phyloP scores from a whole-genome alignment of 2,113 vertebrate genomes.

The Thalassoma bifasciatum region DNA sequence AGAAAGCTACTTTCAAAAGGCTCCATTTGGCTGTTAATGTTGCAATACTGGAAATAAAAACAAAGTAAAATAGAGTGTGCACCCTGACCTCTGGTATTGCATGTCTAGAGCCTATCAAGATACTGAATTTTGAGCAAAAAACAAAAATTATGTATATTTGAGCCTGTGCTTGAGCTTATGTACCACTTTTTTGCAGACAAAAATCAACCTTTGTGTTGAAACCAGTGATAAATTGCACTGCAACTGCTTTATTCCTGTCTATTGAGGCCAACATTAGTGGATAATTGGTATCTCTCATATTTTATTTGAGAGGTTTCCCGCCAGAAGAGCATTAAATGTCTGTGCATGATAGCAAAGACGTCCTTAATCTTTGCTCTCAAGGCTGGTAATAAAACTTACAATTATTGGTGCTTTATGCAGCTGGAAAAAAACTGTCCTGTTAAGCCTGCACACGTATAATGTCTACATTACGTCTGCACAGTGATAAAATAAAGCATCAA shows the following conservation, averaged over 20 bases:
- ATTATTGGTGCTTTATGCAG: not conserved
- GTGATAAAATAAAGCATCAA: not conserved
- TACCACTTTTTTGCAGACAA: not conserved
- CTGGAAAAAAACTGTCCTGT: not conserved
- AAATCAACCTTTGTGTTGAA: not conserved
- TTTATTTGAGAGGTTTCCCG: not conserved
- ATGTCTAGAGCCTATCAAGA: not conserved
- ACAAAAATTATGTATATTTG: no score
- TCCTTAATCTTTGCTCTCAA: not conserved
- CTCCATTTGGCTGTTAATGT: not conserved
- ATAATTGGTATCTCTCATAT: not conserved
- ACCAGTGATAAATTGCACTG: not conserved
- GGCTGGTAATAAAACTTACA: not conserved
- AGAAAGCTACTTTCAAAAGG: constrained; percentile 10
- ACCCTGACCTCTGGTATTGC: not conserved
- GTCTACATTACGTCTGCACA: not conserved
- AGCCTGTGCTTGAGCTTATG: no score
- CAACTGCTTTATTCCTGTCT: not conserved
- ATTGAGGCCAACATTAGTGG: not conserved
- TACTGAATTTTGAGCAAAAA: no score
- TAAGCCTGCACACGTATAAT: not conserved
- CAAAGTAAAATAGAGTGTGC: no score
- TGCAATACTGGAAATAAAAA: no score
- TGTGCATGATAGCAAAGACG: not conserved
- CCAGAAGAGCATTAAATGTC: not conserved